Evolutionary conservation across 2,113 vertebrate species (phyloP).

Genomic region (Rattus rattus): DNA sequence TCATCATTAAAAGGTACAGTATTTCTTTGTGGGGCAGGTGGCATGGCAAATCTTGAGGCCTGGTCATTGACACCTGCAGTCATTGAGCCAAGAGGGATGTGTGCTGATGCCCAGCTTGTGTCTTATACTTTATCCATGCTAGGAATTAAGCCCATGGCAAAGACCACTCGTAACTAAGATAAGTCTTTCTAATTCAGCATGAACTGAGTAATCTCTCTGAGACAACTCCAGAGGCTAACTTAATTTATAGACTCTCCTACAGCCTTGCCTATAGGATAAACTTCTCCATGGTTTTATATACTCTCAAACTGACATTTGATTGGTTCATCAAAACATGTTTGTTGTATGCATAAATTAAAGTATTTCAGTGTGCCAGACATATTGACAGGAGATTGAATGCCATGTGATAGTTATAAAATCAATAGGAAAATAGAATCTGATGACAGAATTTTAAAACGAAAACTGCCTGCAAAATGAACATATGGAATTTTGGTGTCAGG

Average conservation of each 20-base stretch:
- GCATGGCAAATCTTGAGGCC: not conserved
- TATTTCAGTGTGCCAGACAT: not conserved
- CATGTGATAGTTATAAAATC: not conserved
- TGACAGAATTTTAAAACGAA: not conserved
- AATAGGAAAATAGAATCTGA: not conserved
- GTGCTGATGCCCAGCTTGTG: not conserved
- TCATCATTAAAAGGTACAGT: too few relatives aligned
- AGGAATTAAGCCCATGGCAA: not conserved
- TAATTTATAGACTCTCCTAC: not conserved
- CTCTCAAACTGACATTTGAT: not conserved
- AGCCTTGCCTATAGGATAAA: not conserved
- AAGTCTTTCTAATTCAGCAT: not conserved
- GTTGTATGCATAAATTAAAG: not conserved
- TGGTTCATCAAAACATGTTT: not conserved
- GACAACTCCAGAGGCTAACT: not conserved
- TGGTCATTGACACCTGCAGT: not conserved
- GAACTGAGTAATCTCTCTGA: not conserved
- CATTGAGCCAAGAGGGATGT: not conserved
- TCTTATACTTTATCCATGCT: not conserved
- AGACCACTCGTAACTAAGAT: not conserved
- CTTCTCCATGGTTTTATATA: not conserved
- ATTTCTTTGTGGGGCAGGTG: not conserved
- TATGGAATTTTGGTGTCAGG: not conserved
- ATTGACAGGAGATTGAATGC: not conserved
- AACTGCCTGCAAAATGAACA: not conserved